phyloP scores from a whole-genome alignment of 2,888 invertebrate genomes.

The Dorcus parallelipipedus region DNA sequence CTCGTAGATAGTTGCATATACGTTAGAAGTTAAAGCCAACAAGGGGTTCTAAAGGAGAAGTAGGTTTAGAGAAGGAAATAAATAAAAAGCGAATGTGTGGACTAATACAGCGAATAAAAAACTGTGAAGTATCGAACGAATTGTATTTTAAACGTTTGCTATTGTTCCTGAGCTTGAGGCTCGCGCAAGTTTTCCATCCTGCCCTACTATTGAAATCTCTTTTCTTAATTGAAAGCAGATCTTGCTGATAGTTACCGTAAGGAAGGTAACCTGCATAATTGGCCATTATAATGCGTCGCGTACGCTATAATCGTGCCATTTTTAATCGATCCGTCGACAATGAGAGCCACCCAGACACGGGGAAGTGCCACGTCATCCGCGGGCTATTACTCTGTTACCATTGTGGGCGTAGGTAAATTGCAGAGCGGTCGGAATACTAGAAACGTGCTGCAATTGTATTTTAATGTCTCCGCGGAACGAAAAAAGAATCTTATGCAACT shows the following conservation, averaged over 20 bases:
- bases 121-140: too few relatives aligned
- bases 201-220: conserved; percentile 1
- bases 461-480: conserved; percentile 10
- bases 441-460: conserved; percentile 24
- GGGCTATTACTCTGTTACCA: conserved; percentile 19
- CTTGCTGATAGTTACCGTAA: not conserved
- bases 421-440: conserved; percentile 22
- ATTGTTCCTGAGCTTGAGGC: not conserved
- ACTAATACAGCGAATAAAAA: too few relatives aligned
- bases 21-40: too few relatives aligned
- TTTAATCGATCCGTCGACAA: conserved; percentile 22
- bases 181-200: not conserved
- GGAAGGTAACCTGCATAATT: conserved; percentile 14
- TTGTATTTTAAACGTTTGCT: too few relatives aligned
- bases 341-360: conserved; percentile 18
- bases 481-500: conserved; percentile 15
- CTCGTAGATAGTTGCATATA: too few relatives aligned
- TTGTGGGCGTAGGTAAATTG: conserved; percentile 26
- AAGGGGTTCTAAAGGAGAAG: too few relatives aligned
- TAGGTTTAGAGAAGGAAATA: too few relatives aligned
- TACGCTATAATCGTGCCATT: conserved; percentile 28
- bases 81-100: too few relatives aligned
- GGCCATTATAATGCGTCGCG: conserved; percentile 19
- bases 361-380: conserved; percentile 21
- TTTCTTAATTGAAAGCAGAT: conserved; percentile 10